Percentiles rank a stretch among this genome's conserved stretches.
These are phyloP conservation scores for Anolis sagrei DNA, from an alignment of 2,113 vertebrate species.

Conservation along the genomic window DNA sequence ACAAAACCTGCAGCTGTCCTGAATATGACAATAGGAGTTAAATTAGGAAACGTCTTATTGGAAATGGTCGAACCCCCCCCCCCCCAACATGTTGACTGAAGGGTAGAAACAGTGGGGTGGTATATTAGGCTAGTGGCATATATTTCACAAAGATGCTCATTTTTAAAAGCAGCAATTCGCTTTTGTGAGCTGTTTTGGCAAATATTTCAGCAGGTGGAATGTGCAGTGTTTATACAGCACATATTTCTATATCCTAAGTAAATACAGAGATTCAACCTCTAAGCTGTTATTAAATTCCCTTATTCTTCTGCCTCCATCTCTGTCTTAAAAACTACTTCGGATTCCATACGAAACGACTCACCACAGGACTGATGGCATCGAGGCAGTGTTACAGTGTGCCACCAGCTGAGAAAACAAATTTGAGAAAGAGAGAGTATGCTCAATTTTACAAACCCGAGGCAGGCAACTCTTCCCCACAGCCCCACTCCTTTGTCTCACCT, in stretches of 20 bases:
- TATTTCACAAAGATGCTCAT: slow-evolving; percentile 16
- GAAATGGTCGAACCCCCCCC: neutral
- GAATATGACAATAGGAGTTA: neutral
- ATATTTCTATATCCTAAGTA: slow-evolving; percentile 72
- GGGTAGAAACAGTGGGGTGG: slow-evolving; percentile 13
- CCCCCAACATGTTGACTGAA: neutral
- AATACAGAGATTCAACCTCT: slow-evolving; percentile 61
- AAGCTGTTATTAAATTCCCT: slow-evolving; percentile 66
- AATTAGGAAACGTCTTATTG: accelerated
- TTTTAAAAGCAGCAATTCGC: slow-evolving; percentile 47
- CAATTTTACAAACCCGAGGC: slow-evolving; percentile 68
- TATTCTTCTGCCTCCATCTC: slow-evolving; percentile 51
- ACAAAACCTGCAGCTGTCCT: too few species aligned
- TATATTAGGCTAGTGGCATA: slow-evolving; percentile 7
- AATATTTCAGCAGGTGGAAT: slow-evolving; percentile 72
- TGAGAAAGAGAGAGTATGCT: slow-evolving; percentile 70
- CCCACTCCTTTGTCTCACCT: slow-evolving; percentile 55
- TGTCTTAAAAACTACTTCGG: slow-evolving; percentile 71
- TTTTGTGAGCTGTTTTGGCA: slow-evolving; percentile 64
- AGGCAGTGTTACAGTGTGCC: slow-evolving; percentile 51
- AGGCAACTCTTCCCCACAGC: slow-evolving; percentile 11
- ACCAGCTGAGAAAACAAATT: slow-evolving; percentile 83
- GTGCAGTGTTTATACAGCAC: slow-evolving; percentile 72
- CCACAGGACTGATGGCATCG: slow-evolving; percentile 61
- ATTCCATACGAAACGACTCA: slow-evolving; percentile 68